A percentile compares a stretch with the other conserved stretches of the same genome.
These are phyloP conservation scores for Mythimna lalbum DNA, from an alignment of 2,888 invertebrate genomes.

Conservation along the genomic window DNA sequence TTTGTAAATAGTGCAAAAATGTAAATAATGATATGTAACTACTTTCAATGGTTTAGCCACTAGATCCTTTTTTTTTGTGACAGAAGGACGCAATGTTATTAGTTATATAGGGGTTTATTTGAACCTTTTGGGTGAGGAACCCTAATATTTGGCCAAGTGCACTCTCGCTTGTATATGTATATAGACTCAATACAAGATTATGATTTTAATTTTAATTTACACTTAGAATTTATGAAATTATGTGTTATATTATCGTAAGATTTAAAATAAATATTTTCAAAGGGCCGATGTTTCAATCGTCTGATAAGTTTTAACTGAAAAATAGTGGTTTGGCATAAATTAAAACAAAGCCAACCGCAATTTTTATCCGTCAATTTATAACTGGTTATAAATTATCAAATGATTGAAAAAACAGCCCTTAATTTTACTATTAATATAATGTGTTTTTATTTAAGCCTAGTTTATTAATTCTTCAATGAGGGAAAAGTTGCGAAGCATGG, in stretches of 20 bases:
- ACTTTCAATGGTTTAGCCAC: too few species aligned
- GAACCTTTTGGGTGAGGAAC: neutral
- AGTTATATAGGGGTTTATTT: neutral
- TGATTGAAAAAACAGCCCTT: too few species aligned
- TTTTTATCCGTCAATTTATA: neutral
- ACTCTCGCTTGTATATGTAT: neutral
- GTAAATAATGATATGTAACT: too few species aligned
- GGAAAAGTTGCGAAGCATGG: too few species aligned
- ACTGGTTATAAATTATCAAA: too few species aligned
- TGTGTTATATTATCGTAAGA: neutral
- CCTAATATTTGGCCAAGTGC: neutral
- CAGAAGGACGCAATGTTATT: neutral
- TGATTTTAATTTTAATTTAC: slow-evolving; percentile 4
- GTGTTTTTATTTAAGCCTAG: too few species aligned
- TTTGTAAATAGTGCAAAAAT: too few species aligned
- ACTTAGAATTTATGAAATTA: slow-evolving; percentile 11
- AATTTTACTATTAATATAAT: too few species aligned
- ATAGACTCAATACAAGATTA: slow-evolving; percentile 2
- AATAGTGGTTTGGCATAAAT: neutral
- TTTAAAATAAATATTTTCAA: neutral
- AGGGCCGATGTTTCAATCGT: neutral
- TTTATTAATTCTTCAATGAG: too few species aligned
- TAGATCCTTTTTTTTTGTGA: neutral
- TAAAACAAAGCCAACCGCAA: neutral
- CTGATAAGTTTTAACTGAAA: neutral